Conservation (phyloP, 2,797 vertebrate genomes). For the Tapera naevia region DNA sequence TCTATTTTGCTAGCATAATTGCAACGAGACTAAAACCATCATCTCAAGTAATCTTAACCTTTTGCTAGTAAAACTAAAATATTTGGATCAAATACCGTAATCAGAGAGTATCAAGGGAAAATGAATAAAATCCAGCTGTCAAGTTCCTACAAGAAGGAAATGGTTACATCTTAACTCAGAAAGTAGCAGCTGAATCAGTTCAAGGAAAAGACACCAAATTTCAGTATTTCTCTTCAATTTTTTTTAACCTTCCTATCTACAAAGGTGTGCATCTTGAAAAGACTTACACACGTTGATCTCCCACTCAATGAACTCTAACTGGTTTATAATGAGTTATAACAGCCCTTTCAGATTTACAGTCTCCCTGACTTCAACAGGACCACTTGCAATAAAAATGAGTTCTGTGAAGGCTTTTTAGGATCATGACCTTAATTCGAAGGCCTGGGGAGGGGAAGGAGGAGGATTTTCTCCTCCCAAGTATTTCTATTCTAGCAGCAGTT, state of each 20-base stretch:
- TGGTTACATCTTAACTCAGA: not conserved
- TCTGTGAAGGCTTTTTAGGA: not conserved
- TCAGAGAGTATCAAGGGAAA: not conserved
- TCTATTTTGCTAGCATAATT: not conserved
- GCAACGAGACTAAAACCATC: not conserved
- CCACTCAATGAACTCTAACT: not conserved
- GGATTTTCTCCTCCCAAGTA: not conserved
- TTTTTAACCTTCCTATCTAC: not conserved
- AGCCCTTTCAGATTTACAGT: not conserved
- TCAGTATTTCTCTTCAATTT: not conserved
- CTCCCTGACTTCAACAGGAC: not conserved
- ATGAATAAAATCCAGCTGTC: not conserved
- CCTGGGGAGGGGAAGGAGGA: not conserved
- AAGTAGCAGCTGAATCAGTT: not conserved
- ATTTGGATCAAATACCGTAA: not conserved
- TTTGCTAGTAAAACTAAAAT: not conserved
- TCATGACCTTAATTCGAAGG: constrained; percentile 1
- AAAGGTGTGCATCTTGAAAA: not conserved
- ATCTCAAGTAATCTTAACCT: not conserved
- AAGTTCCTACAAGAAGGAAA: not conserved
- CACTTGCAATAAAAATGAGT: not conserved
- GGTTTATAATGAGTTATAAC: not conserved
- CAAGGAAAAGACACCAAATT: not conserved
- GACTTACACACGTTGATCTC: not conserved
- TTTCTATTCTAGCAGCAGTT: not conserved